Evolutionary conservation across 2,113 vertebrate genomes (phyloP).

Genomic region (zebrafish (Danio rerio)): GRCz12tu NC_133199.1:25555501-25556000

Average conservation of each 20-base stretch:
- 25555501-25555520: conserved; percentile 75
- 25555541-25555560: conserved; percentile 75
- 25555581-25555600: conserved; percentile 60
- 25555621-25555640: neutral
- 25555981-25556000: no score
- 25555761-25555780: no score
- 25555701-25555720: neutral
- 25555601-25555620: conserved; percentile 32
- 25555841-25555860: no score
- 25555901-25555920: no score
- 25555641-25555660: neutral
- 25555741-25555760: neutral
- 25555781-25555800: no score
- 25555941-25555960: neutral
- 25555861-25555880: no score
- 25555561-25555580: conserved; percentile 66
- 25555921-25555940: neutral
- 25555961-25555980: no score
- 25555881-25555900: no score
- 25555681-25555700: neutral
- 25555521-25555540: conserved; percentile 72
- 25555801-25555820: no score
- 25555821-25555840: no score
- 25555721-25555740: neutral
- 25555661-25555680: neutral